phyloP scores from a whole-genome alignment of 2,797 vertebrate species.

The Lepilemur ruficaudatus region DNA sequence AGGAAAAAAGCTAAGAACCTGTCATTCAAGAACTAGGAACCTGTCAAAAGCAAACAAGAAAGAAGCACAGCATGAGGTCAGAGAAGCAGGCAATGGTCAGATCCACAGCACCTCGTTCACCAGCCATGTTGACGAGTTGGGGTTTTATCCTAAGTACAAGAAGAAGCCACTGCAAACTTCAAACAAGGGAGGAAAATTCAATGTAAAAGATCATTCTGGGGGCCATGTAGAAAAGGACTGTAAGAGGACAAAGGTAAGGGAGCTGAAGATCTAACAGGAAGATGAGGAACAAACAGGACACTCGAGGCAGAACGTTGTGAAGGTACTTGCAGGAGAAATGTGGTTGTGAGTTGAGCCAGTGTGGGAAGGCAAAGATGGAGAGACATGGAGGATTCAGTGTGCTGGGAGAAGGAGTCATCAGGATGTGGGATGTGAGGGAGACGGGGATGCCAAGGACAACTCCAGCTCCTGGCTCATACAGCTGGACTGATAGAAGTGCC shows the following conservation, averaged over 20 bases:
- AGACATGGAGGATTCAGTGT: background rate
- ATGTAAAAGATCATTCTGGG: background rate
- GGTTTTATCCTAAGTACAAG: background rate
- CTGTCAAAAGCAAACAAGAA: background rate
- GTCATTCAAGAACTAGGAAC: background rate
- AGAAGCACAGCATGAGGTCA: background rate
- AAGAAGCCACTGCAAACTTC: background rate
- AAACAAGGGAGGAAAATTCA: background rate
- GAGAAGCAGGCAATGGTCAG: background rate
- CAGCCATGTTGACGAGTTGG: background rate
- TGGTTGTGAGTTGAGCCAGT: background rate
- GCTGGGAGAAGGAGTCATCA: background rate
- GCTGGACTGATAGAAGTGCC: background rate
- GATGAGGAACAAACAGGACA: background rate
- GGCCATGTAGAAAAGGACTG: background rate
- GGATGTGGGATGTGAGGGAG: background rate
- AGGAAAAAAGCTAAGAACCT: background rate
- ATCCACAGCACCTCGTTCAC: background rate
- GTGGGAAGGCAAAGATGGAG: background rate
- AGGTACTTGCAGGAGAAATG: background rate
- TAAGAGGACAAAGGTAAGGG: background rate
- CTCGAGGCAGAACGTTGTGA: background rate
- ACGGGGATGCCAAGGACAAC: background rate
- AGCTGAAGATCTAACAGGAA: background rate
- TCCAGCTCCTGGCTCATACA: background rate